Conservation (phyloP, 2,888 invertebrate species). For the Pollenia amentaria region DNA sequence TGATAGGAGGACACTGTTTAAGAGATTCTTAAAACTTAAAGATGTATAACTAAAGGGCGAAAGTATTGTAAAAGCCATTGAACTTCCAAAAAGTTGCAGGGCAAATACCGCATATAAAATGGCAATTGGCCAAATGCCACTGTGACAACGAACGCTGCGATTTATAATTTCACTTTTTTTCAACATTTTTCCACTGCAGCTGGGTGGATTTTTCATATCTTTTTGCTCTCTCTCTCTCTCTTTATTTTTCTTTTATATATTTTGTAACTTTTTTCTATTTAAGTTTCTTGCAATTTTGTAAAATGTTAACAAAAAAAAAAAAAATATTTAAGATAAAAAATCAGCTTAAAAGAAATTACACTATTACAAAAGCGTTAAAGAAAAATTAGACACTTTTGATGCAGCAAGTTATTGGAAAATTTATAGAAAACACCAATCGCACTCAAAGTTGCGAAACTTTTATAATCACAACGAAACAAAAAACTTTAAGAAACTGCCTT, state of each 20-base stretch:
- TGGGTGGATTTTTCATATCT: conserved; percentile 49
- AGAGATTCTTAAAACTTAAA: conserved; percentile 82
- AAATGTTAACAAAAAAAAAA: conserved; percentile 4
- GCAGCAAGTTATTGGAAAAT: conserved; percentile 12
- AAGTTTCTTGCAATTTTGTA: conserved; percentile 9
- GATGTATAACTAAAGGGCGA: conserved; percentile 83
- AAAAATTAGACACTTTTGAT: conserved; percentile 25
- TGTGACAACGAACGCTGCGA: conserved; percentile 49
- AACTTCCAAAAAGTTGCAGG: conserved; percentile 78
- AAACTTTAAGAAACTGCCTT: conserved; percentile 18
- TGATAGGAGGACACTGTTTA: conserved; percentile 82
- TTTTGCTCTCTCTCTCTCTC: conserved; percentile 7
- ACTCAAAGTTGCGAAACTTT: conserved; percentile 6
- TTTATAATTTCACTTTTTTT: conserved; percentile 77
- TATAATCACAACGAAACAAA: not conserved
- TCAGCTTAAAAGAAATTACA: conserved; percentile 9
- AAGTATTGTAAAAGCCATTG: conserved; percentile 81
- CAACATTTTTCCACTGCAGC: conserved; percentile 69
- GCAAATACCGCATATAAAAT: conserved; percentile 76
- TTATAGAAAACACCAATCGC: conserved; percentile 4
- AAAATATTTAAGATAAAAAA: not conserved
- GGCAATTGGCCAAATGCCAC: conserved; percentile 78
- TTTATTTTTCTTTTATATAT: conserved; percentile 13
- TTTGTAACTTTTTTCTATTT: conserved; percentile 27
- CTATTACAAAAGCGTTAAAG: not conserved